Percentiles rank a stretch among this genome's conserved stretches.
phyloP scores from a whole-genome alignment of 2,797 vertebrate species.

The Sebastes goodei region DNA sequence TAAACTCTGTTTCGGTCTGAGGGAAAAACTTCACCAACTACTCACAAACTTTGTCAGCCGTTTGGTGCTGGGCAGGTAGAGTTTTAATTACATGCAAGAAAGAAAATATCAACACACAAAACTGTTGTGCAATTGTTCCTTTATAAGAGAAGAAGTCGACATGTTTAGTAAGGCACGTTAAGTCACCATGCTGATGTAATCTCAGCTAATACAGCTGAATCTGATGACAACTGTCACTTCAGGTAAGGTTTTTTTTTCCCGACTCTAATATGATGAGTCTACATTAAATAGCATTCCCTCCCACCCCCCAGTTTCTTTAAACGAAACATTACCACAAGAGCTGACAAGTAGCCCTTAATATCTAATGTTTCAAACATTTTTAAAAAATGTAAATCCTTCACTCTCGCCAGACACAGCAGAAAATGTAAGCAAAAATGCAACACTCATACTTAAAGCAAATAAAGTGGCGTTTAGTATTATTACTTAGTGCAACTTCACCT shows the following conservation, averaged over 20 bases:
- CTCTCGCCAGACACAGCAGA: constrained; percentile 1
- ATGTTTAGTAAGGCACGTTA: not conserved
- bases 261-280: not conserved
- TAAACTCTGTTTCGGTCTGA: not conserved
- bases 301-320: not conserved
- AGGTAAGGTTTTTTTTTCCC: not conserved
- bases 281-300: not conserved
- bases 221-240: not conserved
- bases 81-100: not conserved
- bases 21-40: not conserved
- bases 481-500: constrained; percentile 9
- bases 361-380: not conserved
- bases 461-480: constrained; percentile 1
- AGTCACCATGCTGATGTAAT: not conserved
- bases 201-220: not conserved
- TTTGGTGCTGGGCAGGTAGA: not conserved
- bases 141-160: constrained; percentile 7
- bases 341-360: not conserved
- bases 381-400: constrained; percentile 26
- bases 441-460: not conserved
- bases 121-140: not conserved
- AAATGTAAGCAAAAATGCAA: constrained; percentile 1
- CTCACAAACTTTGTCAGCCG: not conserved
- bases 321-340: not conserved
- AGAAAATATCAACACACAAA: constrained; percentile 9